Conservation (phyloP, 2,797 vertebrate genomes). For the Apodemus agrarius region DNA sequence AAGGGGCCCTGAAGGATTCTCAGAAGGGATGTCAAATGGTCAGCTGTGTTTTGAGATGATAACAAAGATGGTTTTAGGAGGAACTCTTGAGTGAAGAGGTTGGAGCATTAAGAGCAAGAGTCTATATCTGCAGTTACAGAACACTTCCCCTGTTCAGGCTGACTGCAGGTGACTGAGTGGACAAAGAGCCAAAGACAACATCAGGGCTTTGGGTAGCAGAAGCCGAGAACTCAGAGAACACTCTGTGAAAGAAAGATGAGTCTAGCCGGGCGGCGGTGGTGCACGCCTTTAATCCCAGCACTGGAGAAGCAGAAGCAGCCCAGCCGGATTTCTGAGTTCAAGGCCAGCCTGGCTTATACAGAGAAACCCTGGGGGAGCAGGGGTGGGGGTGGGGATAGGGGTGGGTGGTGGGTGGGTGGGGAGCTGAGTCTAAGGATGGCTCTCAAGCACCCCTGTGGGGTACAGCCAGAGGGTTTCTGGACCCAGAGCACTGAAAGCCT, state of each 20-base stretch:
- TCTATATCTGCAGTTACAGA: background rate
- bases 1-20: background rate
- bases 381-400: too few relatives aligned
- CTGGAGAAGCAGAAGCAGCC: too few relatives aligned
- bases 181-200: background rate
- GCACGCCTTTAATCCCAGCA: too few relatives aligned
- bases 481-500: background rate
- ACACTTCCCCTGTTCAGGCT: background rate
- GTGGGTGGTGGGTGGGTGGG: too few relatives aligned
- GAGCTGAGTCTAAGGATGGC: too few relatives aligned
- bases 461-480: background rate
- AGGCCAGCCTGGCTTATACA: too few relatives aligned
- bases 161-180: background rate
- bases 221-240: background rate
- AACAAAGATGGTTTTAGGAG: constrained; percentile 5
- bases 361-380: too few relatives aligned
- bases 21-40: constrained; percentile 13
- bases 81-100: background rate
- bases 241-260: background rate
- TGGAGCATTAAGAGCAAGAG: background rate
- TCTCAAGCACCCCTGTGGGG: background rate
- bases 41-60: constrained; percentile 48
- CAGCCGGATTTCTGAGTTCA: too few relatives aligned
- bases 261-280: too few relatives aligned
- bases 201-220: constrained; percentile 43